Base-by-base conservation (phyloP, 2,888 invertebrate genomes). In the Ctena decussata region DNA sequence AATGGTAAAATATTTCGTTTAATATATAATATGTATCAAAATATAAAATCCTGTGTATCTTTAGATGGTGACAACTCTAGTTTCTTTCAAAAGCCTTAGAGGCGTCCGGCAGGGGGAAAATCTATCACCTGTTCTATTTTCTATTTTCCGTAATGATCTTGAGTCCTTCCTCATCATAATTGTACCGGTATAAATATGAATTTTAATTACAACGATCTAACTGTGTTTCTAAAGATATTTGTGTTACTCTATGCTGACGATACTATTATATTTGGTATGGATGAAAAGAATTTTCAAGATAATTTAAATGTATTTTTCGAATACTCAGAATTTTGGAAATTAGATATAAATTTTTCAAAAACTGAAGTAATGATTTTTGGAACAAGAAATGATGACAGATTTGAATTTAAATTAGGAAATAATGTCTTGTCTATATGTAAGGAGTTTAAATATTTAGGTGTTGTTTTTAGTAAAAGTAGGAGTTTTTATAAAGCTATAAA, bases 201-300 rank as follows among this genome's bases (percentile, higher is more conserved):
- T n/a, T 21, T 69, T 24, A 15, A 35, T 2, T 57, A 71, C 35
- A 8, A 30, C 15, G 39, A 77, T 11, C 5, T 41, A 21, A 41
- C 37, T 27, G 0, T 69, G 6, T 84, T 70, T 75, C 77, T 84
- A 32, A 84, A 84, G 71, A 41, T 84, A 5, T 44, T 80, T 44
- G 11, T 80, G 0, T 32, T 80, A 24, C 30, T 60, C 24, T 80
- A 84, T 39, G 87, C 85, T 15, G 85, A 87, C 53, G 87, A 87
- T 60, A 87, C 80, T 27, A 76, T 83, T 21, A 46, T 87, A 18
- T n/a, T 87, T 27, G 49, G 85, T 6, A 74, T 77, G 32, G 35
- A 35, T 21, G 30, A 27, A 21, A 15, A 75, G 12, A 77, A 80
- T 39, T 72, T 83, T 8, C 80, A 82, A 69, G 70, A 41, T 30